Conservation (phyloP, 2,888 invertebrate genomes). For the Coelogynopora nodosa region DNA sequence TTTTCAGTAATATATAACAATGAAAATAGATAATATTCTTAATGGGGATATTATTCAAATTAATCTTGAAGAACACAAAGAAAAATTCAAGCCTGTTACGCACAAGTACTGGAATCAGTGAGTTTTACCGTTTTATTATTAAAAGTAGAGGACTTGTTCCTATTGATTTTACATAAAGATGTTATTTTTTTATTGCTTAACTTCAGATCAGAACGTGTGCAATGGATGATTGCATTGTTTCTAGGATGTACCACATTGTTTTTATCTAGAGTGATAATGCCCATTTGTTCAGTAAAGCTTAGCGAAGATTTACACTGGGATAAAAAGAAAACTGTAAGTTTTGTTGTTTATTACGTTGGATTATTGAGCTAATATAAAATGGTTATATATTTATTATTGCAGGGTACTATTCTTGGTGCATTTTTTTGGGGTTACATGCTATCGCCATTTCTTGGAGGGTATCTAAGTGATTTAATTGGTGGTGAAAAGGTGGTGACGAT, state of each 20-base stretch:
- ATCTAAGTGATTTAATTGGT: slow-evolving; percentile 65
- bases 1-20: no score
- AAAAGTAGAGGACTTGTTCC: no score
- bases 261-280: background rate
- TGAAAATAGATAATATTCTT: background rate
- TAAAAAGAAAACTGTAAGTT: slow-evolving; percentile 4
- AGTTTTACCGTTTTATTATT: background rate
- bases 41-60: background rate
- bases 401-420: slow-evolving; percentile 69
- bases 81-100: background rate
- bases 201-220: background rate
- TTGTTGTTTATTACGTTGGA: no score
- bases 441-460: slow-evolving; percentile 65
- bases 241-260: background rate
- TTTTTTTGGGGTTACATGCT: slow-evolving; percentile 74
- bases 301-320: slow-evolving; percentile 12
- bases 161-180: no score
- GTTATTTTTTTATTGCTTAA: no score
- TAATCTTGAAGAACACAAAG: background rate
- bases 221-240: slow-evolving; percentile 7
- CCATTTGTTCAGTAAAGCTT: background rate
- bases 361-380: background rate
- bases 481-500: slow-evolving; percentile 69
- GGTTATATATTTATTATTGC: background rate
- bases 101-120: background rate